These are phyloP conservation scores for Sinelater perroti DNA, from an alignment of 2,888 invertebrate genomes.

Conservation along the genomic window DNA sequence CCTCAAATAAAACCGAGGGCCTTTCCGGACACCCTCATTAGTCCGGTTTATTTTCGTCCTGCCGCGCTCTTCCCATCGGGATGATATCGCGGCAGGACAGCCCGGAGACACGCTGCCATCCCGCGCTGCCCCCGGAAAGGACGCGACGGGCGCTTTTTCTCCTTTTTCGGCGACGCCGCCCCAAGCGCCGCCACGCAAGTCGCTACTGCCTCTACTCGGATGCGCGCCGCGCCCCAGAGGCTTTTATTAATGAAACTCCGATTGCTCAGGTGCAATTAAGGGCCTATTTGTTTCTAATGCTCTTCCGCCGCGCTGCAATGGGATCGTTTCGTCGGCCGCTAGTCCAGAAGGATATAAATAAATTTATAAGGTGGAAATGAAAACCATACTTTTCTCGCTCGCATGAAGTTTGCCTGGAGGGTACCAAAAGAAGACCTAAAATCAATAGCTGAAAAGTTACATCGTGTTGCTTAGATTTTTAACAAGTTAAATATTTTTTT, in stretches of 20 bases:
- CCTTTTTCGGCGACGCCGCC: conserved; percentile 1
- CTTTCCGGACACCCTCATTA: conserved; percentile 16
- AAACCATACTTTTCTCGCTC: too few relatives aligned
- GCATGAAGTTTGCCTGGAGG: not conserved
- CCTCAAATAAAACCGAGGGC: conserved; percentile 19
- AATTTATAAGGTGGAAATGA: not conserved
- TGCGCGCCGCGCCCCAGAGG: not conserved
- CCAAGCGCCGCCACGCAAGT: not conserved
- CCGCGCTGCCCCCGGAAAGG: conserved; percentile 4
- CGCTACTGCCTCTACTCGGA: conserved; percentile 8
- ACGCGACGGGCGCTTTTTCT: not conserved
- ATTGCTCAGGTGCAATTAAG: conserved; percentile 27
- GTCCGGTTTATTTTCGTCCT: conserved; percentile 24
- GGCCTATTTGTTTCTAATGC: conserved; percentile 26
- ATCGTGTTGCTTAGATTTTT: too few relatives aligned
- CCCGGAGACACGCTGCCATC: conserved; percentile 13
- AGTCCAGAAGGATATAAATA: not conserved
- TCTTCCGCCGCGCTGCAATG: conserved; percentile 1
- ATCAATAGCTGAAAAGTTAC: too few relatives aligned
- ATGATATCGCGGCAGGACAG: conserved; percentile 14
- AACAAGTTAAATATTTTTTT: too few relatives aligned
- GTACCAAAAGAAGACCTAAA: too few relatives aligned
- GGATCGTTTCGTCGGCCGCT: not conserved
- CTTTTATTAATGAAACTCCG: conserved; percentile 26
- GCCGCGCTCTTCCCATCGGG: conserved; percentile 12